Base-by-base conservation (phyloP, 2,797 vertebrate genomes). In the Scarus forsteni region DNA sequence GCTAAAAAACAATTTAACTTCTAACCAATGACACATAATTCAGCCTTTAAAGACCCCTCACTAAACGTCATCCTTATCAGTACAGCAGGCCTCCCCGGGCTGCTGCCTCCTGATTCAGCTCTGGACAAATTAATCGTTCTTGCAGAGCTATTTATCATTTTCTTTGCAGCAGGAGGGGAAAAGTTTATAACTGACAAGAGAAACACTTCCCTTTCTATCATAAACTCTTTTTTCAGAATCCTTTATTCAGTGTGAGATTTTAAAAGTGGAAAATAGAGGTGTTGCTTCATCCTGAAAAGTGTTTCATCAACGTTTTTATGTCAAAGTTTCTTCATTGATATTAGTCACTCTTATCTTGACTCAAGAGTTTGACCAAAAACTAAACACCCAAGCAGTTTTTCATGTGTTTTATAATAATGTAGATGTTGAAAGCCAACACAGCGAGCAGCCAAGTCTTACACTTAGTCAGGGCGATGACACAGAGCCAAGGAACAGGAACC, bases 1-100 rank as follows among this genome's bases (percentile, higher is more conserved):
- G 79, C 58, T 48, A 54, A 58, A 75, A 87, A 87, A 84, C 73
- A 75, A 71, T 87, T 83, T 82, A 13, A 6, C 56, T 70, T 64
- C 52, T 75, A 62, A 36, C 42, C 35, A 70, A 79, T 72, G 80
- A 81, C 78, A 54, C 60, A 81, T 80, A 79, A 85, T 70, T 87
- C 73, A 81, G n/a, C 65, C 50, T 60, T 79, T 75, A 68, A 81
- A 81, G 60, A 68, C 56, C 48, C 6, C 52, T 59, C 64, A 73
- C 67, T 7, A 66, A 45, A 36, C 40, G 45, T 66, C 60, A 75
- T 73, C 67, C 74, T 81, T 79, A 82, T 85, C 86, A 81, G 66
- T 67, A 53, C 60, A 66, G 42, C 65, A 27, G 8, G 39, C 58
- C 48, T 40, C 57, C 75, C 19, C 40, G 5, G 54, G 71, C 73